Base-by-base conservation (phyloP, 2,113 vertebrate genomes). In the Egretta garzetta region DNA sequence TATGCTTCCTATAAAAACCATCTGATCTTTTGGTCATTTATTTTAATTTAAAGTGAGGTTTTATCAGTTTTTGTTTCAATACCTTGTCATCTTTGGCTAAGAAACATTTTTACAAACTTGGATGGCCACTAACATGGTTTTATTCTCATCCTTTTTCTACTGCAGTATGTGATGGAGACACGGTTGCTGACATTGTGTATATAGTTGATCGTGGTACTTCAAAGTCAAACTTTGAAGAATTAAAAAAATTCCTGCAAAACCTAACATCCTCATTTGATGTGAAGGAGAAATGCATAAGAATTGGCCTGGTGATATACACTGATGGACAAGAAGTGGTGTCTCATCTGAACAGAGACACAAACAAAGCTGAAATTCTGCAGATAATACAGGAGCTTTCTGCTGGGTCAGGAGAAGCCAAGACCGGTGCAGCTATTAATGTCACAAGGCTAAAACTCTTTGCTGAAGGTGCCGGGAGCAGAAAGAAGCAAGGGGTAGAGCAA, bases 101-200 rank as follows among this genome's bases (percentile, higher is more conserved):
- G 67, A 64, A 56, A 9, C 20, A 9, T 45, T 56, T 80, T 80
- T 35, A 28, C 24, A 35, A 56, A 35, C 32, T 45, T 47, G 7
- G 17, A 23, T 49, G 33, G 26, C 32, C 49, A 16, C 70, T 93
- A 28, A 89, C 64, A 32, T 17, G 37, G 5, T 76, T 21, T 84
- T 39, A 37, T 28, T 84, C 50, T 52, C 23, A 80, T 24, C 3
- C 52, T 86, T n/a, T 74, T 80, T n/a, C 74, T 75, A 73, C 22
- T 30, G 13, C 93, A 98, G 97, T 43, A 39, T 98, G 98, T 92
- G 75, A 67, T 26, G 72, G 67, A 43, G 66, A 93, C 33, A 95
- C 92, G 3, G 84, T 98, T 62, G 97, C 98, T 27, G 98, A 98
- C 8, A 58, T 98, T 2, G 98, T 97, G 19, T 98, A 98, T 80